Percentiles rank a stretch among this genome's conserved stretches.
Conservation (phyloP, 2,888 invertebrate genomes). For the Choreutis nemorana region DNA sequence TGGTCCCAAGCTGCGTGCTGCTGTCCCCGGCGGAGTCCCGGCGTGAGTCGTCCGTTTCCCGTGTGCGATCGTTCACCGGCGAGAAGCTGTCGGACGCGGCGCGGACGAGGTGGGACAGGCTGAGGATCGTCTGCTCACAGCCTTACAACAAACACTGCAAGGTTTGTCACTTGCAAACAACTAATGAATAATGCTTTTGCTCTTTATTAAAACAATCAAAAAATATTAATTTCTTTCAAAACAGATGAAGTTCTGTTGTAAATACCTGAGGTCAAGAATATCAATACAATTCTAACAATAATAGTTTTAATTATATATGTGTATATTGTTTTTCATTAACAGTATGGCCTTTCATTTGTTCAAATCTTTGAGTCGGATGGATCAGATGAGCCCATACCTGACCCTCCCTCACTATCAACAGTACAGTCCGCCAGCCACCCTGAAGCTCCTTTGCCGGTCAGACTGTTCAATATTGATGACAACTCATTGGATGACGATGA, state of each 20-base stretch:
- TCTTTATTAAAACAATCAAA: too few relatives aligned
- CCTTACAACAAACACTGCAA: conserved; percentile 81
- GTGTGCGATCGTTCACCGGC: conserved; percentile 76
- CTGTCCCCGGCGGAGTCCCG: conserved; percentile 81
- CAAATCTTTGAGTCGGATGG: conserved; percentile 68
- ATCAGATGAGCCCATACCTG: too few relatives aligned
- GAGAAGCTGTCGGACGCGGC: conserved; percentile 65
- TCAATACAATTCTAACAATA: too few relatives aligned
- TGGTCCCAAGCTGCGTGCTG: conserved; percentile 81
- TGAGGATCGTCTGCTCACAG: conserved; percentile 86
- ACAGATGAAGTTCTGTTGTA: too few relatives aligned
- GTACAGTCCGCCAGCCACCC: conserved; percentile 6
- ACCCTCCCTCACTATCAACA: conserved; percentile 8
- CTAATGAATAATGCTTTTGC: too few relatives aligned
- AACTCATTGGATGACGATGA: conserved; percentile 67
- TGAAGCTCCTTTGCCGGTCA: conserved; percentile 13
- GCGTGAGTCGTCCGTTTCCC: conserved; percentile 67
- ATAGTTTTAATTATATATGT: conserved; percentile 2
- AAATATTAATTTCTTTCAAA: too few relatives aligned
- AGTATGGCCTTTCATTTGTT: conserved; percentile 85
- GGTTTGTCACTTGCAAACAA: conserved; percentile 20
- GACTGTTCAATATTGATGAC: conserved; percentile 35
- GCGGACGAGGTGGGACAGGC: conserved; percentile 80
- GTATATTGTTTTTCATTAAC: conserved; percentile 22
- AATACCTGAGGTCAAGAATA: too few relatives aligned